Conservation (phyloP, 2,888 invertebrate species). For the Apodemia duryi region DNA sequence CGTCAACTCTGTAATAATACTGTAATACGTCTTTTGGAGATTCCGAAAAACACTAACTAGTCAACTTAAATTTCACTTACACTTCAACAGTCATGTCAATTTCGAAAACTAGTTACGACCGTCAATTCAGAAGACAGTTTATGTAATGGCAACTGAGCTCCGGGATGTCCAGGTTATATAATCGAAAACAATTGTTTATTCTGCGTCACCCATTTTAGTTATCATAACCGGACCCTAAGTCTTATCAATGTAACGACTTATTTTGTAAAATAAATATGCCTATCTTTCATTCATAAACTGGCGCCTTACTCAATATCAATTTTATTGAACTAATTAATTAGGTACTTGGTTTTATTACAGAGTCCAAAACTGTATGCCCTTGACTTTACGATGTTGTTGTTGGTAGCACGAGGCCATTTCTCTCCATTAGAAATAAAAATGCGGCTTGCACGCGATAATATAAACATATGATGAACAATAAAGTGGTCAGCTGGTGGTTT, state of each 20-base stretch:
- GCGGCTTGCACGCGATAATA: neutral
- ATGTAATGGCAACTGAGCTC: neutral
- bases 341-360: neutral
- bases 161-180: neutral
- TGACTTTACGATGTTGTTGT: neutral
- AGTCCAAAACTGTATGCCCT: neutral
- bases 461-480: neutral
- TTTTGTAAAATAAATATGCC: neutral
- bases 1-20: neutral
- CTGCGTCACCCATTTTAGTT: neutral
- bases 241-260: neutral
- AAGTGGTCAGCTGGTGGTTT: neutral
- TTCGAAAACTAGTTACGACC: neutral
- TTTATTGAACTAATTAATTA: neutral
- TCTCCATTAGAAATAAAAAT: neutral
- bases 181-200: neutral
- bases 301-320: neutral
- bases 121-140: neutral
- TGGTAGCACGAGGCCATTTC: neutral
- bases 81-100: neutral
- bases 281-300: neutral
- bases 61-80: neutral
- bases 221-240: neutral
- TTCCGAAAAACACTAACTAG: neutral
- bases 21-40: neutral